Evolutionary conservation across 2,888 invertebrate species (phyloP).

Genomic region (Cephus pygmeus): DNA sequence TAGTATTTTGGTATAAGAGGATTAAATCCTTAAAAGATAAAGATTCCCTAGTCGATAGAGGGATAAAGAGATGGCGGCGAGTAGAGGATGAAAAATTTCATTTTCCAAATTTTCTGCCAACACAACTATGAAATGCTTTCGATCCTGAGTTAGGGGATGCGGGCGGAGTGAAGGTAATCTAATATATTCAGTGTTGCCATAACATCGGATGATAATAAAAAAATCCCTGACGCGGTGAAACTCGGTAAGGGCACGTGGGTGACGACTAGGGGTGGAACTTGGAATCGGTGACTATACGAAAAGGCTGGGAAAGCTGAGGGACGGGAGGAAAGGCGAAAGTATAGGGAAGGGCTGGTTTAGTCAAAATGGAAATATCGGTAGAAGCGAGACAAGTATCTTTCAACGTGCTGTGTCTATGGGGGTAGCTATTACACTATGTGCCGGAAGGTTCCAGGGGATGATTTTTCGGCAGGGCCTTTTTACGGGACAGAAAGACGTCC

Average conservation of each 20-base stretch:
- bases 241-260: not conserved
- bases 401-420: not conserved
- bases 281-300: not conserved
- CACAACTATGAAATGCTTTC: not conserved
- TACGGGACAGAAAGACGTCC: not conserved
- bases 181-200: slow-evolving; percentile 25
- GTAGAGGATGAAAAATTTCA: not conserved
- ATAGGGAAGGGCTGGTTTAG: not conserved
- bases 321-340: not conserved
- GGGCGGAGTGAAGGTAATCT: slow-evolving; percentile 8
- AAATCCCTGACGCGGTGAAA: slow-evolving; percentile 18
- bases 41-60: not conserved
- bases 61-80: not conserved
- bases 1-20: not conserved
- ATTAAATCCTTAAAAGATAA: not conserved
- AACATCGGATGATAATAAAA: slow-evolving; percentile 24
- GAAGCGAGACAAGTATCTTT: not conserved
- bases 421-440: not conserved
- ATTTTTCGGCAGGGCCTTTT: not conserved
- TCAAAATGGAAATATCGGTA: not conserved
- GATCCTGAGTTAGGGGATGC: not conserved
- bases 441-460: not conserved
- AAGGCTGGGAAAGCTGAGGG: not conserved
- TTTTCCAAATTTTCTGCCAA: not conserved
- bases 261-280: not conserved